These are phyloP conservation scores for Patiria miniata DNA, from an alignment of 35 echinoderm and acorn worm species.

Conservation along the genomic window DNA sequence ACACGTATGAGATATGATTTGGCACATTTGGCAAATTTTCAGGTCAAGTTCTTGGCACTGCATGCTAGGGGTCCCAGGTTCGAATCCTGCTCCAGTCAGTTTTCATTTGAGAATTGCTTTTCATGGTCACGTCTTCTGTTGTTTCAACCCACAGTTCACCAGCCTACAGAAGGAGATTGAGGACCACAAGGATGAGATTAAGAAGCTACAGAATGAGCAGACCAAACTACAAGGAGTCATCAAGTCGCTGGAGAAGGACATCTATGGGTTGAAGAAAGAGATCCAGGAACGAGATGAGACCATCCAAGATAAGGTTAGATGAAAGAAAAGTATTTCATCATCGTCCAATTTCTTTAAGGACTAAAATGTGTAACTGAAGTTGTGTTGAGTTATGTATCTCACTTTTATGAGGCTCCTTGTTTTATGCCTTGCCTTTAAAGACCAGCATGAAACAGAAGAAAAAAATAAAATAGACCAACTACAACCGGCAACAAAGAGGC, in stretches of 20 bases:
- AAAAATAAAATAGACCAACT: too few species aligned
- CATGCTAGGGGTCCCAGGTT: too few species aligned
- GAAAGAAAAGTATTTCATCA: not conserved
- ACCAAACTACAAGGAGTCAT: slow-evolving; percentile 94
- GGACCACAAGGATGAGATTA: slow-evolving; percentile 99
- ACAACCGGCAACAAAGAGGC: too few species aligned
- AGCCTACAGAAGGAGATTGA: slow-evolving; percentile 99
- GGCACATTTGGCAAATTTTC: not conserved
- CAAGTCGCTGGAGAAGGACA: slow-evolving; percentile 99
- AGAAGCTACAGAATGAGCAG: slow-evolving; percentile 99
- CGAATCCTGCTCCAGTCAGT: too few species aligned
- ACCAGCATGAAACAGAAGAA: too few species aligned
- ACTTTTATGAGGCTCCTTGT: too few species aligned
- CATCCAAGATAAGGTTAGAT: slow-evolving; percentile 95
- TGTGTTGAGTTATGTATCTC: too few species aligned
- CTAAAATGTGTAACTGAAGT: too few species aligned
- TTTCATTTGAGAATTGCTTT: not conserved
- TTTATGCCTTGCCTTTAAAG: too few species aligned
- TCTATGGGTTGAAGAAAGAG: slow-evolving; percentile 98
- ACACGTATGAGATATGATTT: not conserved
- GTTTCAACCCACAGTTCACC: slow-evolving; percentile 70
- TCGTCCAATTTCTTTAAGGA: not conserved
- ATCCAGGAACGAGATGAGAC: slow-evolving; percentile 99
- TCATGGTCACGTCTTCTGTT: not conserved
- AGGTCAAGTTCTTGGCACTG: not conserved